phyloP scores from a whole-genome alignment of 2,797 vertebrate species.

The Rhabdophis nuchalis region DNA sequence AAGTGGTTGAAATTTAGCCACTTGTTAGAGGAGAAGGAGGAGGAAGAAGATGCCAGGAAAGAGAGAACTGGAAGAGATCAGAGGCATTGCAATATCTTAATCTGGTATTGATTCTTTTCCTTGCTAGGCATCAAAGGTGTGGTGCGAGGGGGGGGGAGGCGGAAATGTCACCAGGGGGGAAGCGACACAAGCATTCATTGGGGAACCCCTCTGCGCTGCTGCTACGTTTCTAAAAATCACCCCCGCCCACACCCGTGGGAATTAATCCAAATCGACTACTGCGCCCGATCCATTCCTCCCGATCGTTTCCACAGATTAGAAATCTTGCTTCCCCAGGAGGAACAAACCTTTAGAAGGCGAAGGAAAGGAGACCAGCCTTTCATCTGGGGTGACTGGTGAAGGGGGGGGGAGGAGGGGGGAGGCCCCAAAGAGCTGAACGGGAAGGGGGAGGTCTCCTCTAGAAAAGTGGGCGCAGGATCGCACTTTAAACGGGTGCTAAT shows the following conservation, averaged over 20 bases:
- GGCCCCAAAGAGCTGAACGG: not conserved
- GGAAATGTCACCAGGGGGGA: not conserved
- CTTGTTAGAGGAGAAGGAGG: slow-evolving; percentile 43
- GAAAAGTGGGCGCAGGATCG: not conserved
- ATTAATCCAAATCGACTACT: not conserved
- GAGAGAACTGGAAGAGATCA: not conserved
- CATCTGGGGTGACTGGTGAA: not conserved
- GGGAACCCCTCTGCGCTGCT: not conserved
- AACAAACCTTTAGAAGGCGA: not conserved
- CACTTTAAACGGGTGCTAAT: not conserved
- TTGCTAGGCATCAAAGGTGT: slow-evolving; percentile 70
- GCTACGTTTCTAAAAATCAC: not conserved
- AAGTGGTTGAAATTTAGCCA: slow-evolving; percentile 56
- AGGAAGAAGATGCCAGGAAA: not conserved
- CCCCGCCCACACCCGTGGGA: not conserved
- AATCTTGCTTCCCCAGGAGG: not conserved
- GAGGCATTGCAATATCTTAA: slow-evolving; percentile 70
- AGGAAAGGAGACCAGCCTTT: too few species aligned
- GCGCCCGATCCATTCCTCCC: not conserved
- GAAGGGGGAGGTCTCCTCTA: not conserved
- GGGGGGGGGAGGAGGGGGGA: not conserved
- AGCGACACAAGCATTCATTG: not conserved
- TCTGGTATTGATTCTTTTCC: slow-evolving; percentile 75
- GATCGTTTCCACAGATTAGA: not conserved
- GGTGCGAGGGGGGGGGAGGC: slow-evolving; percentile 32